phyloP scores from a whole-genome alignment of 2,797 vertebrate species.

The Melopsittacus undulatus region DNA sequence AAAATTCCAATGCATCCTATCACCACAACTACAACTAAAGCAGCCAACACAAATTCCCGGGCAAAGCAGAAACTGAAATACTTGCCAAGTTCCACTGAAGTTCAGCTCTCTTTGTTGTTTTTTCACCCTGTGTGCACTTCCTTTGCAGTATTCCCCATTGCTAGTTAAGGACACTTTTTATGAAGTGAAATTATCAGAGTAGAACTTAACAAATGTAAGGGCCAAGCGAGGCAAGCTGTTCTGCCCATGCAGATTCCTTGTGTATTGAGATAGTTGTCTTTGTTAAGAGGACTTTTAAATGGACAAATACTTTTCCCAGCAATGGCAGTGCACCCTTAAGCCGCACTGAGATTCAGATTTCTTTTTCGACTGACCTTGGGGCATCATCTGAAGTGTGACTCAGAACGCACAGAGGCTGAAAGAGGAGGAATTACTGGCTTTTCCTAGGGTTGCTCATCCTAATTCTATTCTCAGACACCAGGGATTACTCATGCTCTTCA shows the following conservation, averaged over 20 bases:
- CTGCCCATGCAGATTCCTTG: background rate
- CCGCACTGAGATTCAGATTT: background rate
- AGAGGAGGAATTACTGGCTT: conserved; percentile 12
- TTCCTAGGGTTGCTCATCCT: background rate
- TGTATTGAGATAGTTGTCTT: background rate
- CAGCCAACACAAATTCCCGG: conserved; percentile 22
- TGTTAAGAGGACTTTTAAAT: background rate
- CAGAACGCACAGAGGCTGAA: background rate
- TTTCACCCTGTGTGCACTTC: background rate
- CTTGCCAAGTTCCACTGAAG: conserved; percentile 29
- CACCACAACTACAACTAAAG: background rate
- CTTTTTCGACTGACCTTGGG: background rate
- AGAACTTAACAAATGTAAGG: background rate
- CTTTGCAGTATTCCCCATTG: background rate
- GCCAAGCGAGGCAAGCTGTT: background rate
- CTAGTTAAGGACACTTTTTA: conserved; percentile 16
- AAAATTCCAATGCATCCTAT: background rate
- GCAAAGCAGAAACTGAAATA: background rate
- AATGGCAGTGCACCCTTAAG: background rate
- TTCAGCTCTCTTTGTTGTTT: background rate
- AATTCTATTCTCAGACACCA: conserved; percentile 35
- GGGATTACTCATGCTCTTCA: conserved; percentile 26
- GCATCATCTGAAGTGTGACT: conserved; percentile 17
- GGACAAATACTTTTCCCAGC: background rate
- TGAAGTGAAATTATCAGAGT: background rate